phyloP scores from a whole-genome alignment of 2,797 vertebrate species.

The Hippopotamyrus pictus region DNA sequence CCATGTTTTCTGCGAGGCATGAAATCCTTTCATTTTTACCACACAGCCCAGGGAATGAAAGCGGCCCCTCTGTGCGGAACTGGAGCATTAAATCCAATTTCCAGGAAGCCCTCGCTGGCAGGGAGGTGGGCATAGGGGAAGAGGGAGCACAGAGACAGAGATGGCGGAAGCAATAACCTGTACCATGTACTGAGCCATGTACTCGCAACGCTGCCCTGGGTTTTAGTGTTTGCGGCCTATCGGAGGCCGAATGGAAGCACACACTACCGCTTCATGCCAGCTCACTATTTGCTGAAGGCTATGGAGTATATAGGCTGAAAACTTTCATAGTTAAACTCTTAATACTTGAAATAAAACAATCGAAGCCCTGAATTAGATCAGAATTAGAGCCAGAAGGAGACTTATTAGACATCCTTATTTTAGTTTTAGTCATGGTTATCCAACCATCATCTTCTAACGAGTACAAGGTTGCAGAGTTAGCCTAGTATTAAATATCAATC shows the following conservation, averaged over 20 bases:
- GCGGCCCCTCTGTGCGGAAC: constrained; percentile 41
- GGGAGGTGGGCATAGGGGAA: background rate
- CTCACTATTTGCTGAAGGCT: background rate
- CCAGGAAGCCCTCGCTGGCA: constrained; percentile 44
- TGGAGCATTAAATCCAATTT: constrained; percentile 65
- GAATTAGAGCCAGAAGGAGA: background rate
- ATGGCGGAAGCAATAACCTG: background rate
- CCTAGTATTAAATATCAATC: background rate
- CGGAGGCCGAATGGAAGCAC: background rate
- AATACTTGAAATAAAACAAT: background rate
- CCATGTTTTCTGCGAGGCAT: constrained; percentile 38
- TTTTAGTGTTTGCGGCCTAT: background rate
- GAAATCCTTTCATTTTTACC: constrained; percentile 52
- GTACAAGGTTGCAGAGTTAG: background rate
- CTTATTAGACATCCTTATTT: background rate
- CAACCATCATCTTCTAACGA: background rate
- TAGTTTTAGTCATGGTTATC: background rate
- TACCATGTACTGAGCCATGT: too few relatives aligned
- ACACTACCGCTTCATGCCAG: background rate
- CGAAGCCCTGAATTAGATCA: background rate
- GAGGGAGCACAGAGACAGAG: background rate
- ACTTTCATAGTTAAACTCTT: background rate
- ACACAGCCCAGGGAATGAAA: constrained; percentile 43
- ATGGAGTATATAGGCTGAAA: background rate
- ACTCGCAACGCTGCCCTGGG: background rate